Percentiles rank a stretch among this genome's conserved stretches.
These are phyloP conservation scores for Chymomyza costata DNA, from an alignment of 1,140 invertebrate species.

Conservation along the genomic window DNA sequence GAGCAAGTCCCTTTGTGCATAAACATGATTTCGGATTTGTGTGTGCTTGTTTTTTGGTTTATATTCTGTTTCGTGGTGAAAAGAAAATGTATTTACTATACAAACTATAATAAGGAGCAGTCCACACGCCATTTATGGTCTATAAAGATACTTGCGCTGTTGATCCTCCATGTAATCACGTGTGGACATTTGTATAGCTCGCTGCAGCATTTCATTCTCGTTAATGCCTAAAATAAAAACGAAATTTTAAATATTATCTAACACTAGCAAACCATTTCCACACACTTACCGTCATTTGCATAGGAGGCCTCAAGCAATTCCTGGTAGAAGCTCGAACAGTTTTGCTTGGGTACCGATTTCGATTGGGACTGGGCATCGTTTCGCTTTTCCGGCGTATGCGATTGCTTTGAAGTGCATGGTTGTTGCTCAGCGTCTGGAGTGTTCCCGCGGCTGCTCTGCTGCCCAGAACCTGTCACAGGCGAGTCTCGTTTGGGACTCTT, in stretches of 20 bases:
- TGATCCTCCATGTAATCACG: slow-evolving; percentile 72
- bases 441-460: slow-evolving; percentile 26
- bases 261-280: background rate
- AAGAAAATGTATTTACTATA: slow-evolving; percentile 58
- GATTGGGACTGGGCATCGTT: slow-evolving; percentile 14
- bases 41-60: slow-evolving; percentile 24
- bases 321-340: slow-evolving; percentile 63
- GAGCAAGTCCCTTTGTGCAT: no score
- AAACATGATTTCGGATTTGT: no score
- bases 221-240: slow-evolving; percentile 42
- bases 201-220: slow-evolving; percentile 71
- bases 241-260: no score
- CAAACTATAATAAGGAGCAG: slow-evolving; percentile 26
- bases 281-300: slow-evolving; percentile 57
- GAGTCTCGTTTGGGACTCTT: slow-evolving; percentile 58
- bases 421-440: slow-evolving; percentile 62
- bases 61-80: slow-evolving; percentile 51
- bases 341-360: slow-evolving; percentile 31
- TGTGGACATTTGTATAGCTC: slow-evolving; percentile 72
- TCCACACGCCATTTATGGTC: slow-evolving; percentile 41
- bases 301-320: slow-evolving; percentile 71
- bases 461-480: background rate
- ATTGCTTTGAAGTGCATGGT: slow-evolving; percentile 66
- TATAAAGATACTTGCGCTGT: slow-evolving; percentile 64
- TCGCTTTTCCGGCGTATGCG: slow-evolving; percentile 51